Percentiles rank a stretch among this genome's conserved stretches.
Evolutionary conservation across 2,113 vertebrate genomes (phyloP).

Genomic region (Oryzias javanicus): DNA sequence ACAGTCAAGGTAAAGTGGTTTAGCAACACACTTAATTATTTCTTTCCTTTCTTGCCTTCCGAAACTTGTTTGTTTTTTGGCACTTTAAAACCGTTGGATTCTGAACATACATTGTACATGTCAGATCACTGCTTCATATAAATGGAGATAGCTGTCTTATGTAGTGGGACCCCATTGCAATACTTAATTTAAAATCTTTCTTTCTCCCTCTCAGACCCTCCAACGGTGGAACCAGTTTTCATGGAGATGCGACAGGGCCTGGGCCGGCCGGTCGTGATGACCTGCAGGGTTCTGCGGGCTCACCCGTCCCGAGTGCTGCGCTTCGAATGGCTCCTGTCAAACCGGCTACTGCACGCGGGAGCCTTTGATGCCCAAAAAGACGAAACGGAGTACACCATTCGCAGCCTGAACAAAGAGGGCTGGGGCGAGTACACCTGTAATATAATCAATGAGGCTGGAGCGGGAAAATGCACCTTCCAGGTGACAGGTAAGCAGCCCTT

Average conservation of each 20-base stretch:
- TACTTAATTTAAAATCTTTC: constrained; percentile 17
- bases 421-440: constrained; percentile 96
- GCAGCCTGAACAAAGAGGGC: constrained; percentile 85
- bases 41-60: no score
- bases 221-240: constrained; percentile 87
- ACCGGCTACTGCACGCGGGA: constrained; percentile 83
- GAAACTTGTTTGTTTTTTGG: no score
- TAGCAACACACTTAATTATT: no score
- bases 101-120: no score
- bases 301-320: constrained; percentile 91
- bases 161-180: no score
- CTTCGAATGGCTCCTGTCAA: constrained; percentile 92
- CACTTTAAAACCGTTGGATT: no score
- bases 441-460: constrained; percentile 93
- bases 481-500: constrained; percentile 86
- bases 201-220: constrained; percentile 81
- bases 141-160: no score
- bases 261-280: constrained; percentile 87
- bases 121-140: no score
- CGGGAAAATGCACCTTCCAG: constrained; percentile 92
- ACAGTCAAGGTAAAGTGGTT: no score
- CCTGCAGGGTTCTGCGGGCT: constrained; percentile 88
- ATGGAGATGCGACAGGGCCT: constrained; percentile 92
- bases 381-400: constrained; percentile 86
- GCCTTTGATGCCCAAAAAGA: constrained; percentile 87